Conservation (phyloP, 2,797 vertebrate genomes). For the Acanthurus leucopareius region DNA sequence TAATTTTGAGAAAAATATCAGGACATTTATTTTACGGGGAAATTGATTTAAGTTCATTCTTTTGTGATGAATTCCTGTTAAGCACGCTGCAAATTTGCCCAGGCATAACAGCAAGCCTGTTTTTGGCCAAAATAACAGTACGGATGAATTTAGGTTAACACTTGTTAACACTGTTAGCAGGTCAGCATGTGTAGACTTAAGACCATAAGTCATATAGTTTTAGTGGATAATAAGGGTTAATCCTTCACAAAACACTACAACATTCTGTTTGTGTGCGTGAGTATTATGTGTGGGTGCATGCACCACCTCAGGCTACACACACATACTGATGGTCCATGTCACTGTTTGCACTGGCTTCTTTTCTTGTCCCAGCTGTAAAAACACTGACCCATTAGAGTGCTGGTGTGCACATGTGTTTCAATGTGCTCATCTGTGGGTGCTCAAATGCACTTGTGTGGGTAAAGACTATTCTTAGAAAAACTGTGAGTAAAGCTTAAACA, state of each 20-base stretch:
- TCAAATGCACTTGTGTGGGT: conserved; percentile 53
- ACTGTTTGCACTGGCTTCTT: conserved; percentile 78
- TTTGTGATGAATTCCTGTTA: conserved; percentile 16
- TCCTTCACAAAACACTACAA: conserved; percentile 46
- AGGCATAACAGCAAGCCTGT: conserved; percentile 11
- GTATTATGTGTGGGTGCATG: conserved; percentile 26
- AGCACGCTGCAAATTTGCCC: conserved; percentile 15
- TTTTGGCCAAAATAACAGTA: conserved; percentile 10
- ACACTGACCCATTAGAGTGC: conserved; percentile 69
- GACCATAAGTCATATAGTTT: conserved; percentile 43
- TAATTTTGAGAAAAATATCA: conserved; percentile 60
- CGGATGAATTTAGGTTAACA: conserved; percentile 30
- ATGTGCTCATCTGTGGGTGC: conserved; percentile 53
- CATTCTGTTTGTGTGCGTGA: conserved; percentile 39
- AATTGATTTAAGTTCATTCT: conserved; percentile 31
- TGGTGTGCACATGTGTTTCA: conserved; percentile 61
- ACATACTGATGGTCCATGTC: conserved; percentile 66
- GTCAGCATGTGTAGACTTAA: conserved; percentile 39
- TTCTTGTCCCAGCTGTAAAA: conserved; percentile 82
- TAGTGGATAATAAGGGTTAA: conserved; percentile 63
- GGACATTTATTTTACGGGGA: conserved; percentile 58
- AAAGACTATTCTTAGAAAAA: conserved; percentile 64
- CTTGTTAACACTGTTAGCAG: conserved; percentile 26
- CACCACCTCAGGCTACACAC: conserved; percentile 41
- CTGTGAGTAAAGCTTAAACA: conserved; percentile 53